Evolutionary conservation across 2,113 vertebrate species (phyloP), one percentile per base, ranked within the genome.

Genomic region (Plectropomus leopardus): DNA sequence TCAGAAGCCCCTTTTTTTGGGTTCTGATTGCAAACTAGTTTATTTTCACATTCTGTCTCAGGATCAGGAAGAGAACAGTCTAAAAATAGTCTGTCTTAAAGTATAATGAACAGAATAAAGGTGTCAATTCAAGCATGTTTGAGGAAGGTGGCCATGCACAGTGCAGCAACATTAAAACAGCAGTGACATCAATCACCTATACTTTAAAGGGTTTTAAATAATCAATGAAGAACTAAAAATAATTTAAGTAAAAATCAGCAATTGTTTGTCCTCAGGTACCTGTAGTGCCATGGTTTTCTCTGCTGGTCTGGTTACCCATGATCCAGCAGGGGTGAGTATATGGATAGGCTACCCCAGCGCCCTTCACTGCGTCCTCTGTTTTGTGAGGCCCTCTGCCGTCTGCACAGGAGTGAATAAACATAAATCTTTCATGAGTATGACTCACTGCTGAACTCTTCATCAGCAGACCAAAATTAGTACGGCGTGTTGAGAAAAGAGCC

Each of bases 241-340:
- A 61, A 23, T 26, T 17, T 8, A 36, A 17, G 8, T 28, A 28
- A 5, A 55, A 45, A 47, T 36, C 4, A 30, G 19, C 13, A 1
- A 14, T 47, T 24, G 13, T 57, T 16, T 53, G 9, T 53, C 32
- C 14, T 40, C n/a, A 11, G 11, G 21, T 91, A 94, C 92, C 92
- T 92, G 88, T 76, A 14, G 72, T 53, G 44, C 34, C 34, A 15
- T 88, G 85, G 60, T 17, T 34, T 63, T 91, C 92, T 81, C 82
- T 94, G 44, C 88, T 71, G 60, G 67, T 69, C 9, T 87, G 80
- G 86, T 94, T 94, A 66, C 93, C 93, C 93, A 94, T 94, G 82
- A 85, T 92, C 60, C 78, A 85, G 72, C 53, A 80, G 69, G 55
- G 34, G 47, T 57, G 45, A 40, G 24, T 64, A 4, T 72, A 24